Base-by-base conservation (phyloP, 2,888 invertebrate species). In the Drosophila mulleri region DNA sequence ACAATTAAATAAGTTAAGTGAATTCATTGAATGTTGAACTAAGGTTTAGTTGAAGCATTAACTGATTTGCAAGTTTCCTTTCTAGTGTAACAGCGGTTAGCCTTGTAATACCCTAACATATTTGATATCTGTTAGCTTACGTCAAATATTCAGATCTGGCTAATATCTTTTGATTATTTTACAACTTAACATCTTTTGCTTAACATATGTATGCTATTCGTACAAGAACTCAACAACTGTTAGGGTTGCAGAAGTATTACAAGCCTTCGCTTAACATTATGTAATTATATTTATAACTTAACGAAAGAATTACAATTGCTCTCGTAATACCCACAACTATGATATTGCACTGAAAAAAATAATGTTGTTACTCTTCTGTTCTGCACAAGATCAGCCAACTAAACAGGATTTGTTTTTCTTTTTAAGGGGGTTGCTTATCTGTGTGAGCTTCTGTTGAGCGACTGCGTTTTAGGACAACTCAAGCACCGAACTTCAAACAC, bases 381-480 rank as follows among this genome's bases (percentile, higher is more conserved):
- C 45, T 32, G 62, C 26, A 61, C 74, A 72, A 67, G 60, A 75
- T 70, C 12, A 54, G 77, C 81, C 83, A 85, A 78, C 78, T 82
- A 61, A 60, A 88, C 78, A 88, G 73, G 68, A 68, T 69, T 60
- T 75, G 81, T 88, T 87, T 69, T 66, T 7, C 5, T 2, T 29
- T 64, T 66, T 20, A n/a, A 2, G n/a, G 35, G 44, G 54, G 47
- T n/a, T 18, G 66, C 60, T 20, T 50, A 26, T 56, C 16, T 67
- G 59, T 67, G 72, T 67, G 72, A 65, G 65, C 62, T 57, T 60
- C 53, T 63, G 56, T 48, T 59, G 61, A 72, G 61, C 75, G 72
- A 70, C 20, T 54, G 47, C 39, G 1, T 32, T 32, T 52, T 59
- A 53, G 50, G 75, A 60, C 64, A 67, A 66, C 70, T 73, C 61